These are phyloP conservation scores for Pollicipes pollicipes DNA, from an alignment of 1,140 invertebrate genomes.

Conservation along the genomic window DNA sequence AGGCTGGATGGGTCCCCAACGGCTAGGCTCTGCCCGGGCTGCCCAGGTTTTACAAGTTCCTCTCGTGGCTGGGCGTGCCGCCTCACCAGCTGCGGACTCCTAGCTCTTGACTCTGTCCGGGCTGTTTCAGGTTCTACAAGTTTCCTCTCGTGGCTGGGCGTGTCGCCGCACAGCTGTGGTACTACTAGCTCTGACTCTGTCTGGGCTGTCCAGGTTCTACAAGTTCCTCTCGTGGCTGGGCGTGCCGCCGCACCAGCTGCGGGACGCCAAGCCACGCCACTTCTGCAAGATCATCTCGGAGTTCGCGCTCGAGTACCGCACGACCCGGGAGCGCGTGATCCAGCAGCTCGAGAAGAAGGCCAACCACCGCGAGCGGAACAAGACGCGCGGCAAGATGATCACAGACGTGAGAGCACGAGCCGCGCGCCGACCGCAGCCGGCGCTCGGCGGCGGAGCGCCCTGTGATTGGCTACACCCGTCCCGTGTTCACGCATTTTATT, in stretches of 20 bases:
- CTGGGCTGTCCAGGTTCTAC: too few relatives aligned
- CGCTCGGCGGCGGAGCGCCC: too few relatives aligned
- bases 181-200: too few relatives aligned
- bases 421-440: not conserved
- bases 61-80: constrained; percentile 83
- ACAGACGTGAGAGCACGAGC: constrained; percentile 50
- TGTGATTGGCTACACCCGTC: too few relatives aligned
- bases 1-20: too few relatives aligned
- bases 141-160: constrained; percentile 86
- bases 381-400: constrained; percentile 93
- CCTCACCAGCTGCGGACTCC: constrained; percentile 45
- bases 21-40: too few relatives aligned
- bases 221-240: constrained; percentile 90
- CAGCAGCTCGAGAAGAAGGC: constrained; percentile 87
- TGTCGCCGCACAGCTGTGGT: constrained; percentile 58
- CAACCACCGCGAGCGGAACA: constrained; percentile 58
- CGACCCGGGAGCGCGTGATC: constrained; percentile 83
- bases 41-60: constrained; percentile 83
- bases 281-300: constrained; percentile 91
- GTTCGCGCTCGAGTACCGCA: constrained; percentile 94
- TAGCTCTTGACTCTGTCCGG: too few relatives aligned
- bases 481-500: too few relatives aligned
- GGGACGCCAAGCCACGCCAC: constrained; percentile 74
- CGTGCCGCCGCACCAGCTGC: constrained; percentile 54
- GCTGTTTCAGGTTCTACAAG: constrained; percentile 72